Conservation (phyloP, 2,113 vertebrate genomes). For the Antidorcas marsupialis region DNA sequence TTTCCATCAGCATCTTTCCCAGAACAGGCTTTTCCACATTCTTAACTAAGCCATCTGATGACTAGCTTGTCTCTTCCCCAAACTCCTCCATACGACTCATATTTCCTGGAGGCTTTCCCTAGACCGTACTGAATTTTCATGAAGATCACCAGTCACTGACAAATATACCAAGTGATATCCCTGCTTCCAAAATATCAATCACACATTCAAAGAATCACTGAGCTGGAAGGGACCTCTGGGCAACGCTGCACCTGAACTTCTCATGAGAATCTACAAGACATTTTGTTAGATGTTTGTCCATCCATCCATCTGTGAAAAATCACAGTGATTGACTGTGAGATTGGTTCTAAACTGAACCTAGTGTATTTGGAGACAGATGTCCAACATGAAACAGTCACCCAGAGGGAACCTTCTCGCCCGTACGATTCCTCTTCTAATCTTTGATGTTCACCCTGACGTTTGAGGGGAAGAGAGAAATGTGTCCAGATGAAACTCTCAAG, state of each 20-base stretch:
- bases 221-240: slow-evolving; percentile 54
- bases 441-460: slow-evolving; percentile 28
- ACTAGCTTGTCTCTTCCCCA: neutral
- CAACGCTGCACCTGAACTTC: slow-evolving; percentile 18
- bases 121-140: neutral
- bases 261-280: slow-evolving; percentile 35
- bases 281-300: slow-evolving; percentile 64
- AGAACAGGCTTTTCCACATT: neutral
- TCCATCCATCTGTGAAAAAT: slow-evolving; percentile 73
- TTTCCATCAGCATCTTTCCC: neutral
- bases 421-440: slow-evolving; percentile 16
- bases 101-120: neutral
- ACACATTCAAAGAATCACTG: slow-evolving; percentile 56
- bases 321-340: slow-evolving; percentile 49
- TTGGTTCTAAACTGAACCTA: slow-evolving; percentile 32
- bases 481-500: slow-evolving; percentile 32
- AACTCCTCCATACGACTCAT: neutral
- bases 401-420: slow-evolving; percentile 45
- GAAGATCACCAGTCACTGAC: slow-evolving; percentile 1
- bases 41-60: neutral
- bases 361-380: slow-evolving; percentile 66
- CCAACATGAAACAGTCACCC: slow-evolving; percentile 54
- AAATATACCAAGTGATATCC: slow-evolving; percentile 6
- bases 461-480: slow-evolving; percentile 25
- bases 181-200: slow-evolving; percentile 56